Conservation (phyloP, 2,113 vertebrate species). For the Hystrix brachyura region DNA sequence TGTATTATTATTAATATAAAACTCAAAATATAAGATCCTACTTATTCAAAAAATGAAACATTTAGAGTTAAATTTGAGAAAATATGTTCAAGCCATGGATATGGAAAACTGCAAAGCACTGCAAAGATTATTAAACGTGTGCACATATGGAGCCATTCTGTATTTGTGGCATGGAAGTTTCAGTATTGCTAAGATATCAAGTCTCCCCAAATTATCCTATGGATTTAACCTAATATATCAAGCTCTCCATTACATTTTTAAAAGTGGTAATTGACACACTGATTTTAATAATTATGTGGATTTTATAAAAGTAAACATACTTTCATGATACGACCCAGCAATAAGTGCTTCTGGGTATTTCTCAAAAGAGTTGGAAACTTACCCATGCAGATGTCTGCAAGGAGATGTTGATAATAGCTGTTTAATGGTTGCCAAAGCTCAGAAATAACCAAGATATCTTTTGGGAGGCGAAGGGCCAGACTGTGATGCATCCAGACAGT, state of each 20-base stretch:
- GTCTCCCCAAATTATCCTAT: background rate
- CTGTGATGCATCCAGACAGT: background rate
- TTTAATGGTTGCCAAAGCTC: background rate
- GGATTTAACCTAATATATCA: background rate
- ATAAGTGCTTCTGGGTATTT: background rate
- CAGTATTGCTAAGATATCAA: background rate
- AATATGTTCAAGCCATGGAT: background rate
- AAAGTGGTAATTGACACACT: background rate
- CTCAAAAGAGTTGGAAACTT: background rate
- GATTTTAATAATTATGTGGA: background rate
- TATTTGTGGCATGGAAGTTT: background rate
- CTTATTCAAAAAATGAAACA: background rate
- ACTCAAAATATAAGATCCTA: background rate
- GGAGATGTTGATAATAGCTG: background rate
- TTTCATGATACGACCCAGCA: background rate
- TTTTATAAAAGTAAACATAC: background rate
- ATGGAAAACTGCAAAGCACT: background rate
- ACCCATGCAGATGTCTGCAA: background rate
- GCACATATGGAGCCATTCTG: background rate
- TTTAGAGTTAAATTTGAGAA: constrained; percentile 28
- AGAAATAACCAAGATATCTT: background rate
- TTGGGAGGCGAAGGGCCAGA: background rate
- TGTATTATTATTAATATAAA: constrained; percentile 7
- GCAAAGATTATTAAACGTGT: constrained; percentile 3
- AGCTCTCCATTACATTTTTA: background rate